phyloP scores from a whole-genome alignment of 1,140 invertebrate genomes.

The Platorchestia sp. region DNA sequence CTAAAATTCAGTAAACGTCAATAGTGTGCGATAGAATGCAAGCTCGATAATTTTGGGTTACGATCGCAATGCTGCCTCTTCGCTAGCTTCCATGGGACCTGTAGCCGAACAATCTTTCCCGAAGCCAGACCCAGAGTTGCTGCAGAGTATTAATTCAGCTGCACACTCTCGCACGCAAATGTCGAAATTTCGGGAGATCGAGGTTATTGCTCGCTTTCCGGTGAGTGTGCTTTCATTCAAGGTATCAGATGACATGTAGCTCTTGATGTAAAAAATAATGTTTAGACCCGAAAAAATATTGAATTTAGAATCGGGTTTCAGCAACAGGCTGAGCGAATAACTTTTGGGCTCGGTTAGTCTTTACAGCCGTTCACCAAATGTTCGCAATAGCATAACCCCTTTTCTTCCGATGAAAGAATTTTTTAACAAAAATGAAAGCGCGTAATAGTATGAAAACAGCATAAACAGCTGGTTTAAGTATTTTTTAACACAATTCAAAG shows the following conservation, averaged over 20 bases:
- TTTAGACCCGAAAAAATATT: too few species aligned
- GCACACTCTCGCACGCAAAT: not conserved
- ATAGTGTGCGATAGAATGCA: not conserved
- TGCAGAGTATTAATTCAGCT: not conserved
- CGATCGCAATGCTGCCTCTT: not conserved
- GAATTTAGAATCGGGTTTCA: too few species aligned
- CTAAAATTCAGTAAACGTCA: not conserved
- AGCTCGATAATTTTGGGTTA: not conserved
- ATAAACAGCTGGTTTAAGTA: too few species aligned
- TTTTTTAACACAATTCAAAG: too few species aligned
- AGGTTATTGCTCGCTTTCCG: not conserved
- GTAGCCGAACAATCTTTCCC: not conserved
- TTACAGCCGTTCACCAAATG: too few species aligned
- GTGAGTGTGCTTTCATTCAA: not conserved
- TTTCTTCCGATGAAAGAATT: too few species aligned
- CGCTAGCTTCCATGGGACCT: not conserved
- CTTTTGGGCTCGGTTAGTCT: too few species aligned
- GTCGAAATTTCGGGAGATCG: not conserved
- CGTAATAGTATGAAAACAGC: too few species aligned
- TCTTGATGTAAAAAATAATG: too few species aligned
- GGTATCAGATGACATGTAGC: not conserved
- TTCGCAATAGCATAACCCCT: too few species aligned
- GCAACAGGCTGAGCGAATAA: too few species aligned
- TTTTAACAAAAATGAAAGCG: too few species aligned
- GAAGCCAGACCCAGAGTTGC: not conserved